A percentile compares a stretch with the other conserved stretches of the same genome.
Conservation (phyloP, 2,113 vertebrate species). For the Bungarus multicinctus region DNA sequence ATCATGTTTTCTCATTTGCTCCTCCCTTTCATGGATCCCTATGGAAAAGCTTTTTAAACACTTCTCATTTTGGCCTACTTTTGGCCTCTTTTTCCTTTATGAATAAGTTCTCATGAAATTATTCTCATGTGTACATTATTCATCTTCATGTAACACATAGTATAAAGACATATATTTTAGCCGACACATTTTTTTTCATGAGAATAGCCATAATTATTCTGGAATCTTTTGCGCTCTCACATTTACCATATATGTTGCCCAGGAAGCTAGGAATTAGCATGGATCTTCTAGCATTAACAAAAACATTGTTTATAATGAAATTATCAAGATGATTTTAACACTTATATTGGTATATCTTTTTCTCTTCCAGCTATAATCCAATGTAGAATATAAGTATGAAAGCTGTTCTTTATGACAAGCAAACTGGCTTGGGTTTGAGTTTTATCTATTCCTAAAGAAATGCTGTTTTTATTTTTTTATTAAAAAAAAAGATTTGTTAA, state of each 20-base stretch:
- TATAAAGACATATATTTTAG: neutral
- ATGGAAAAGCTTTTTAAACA: neutral
- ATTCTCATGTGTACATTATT: slow-evolving; percentile 6
- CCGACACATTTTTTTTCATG: neutral
- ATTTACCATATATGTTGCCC: slow-evolving; percentile 9
- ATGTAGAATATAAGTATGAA: neutral
- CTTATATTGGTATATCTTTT: neutral
- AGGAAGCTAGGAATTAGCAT: slow-evolving; percentile 6
- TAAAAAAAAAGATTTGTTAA: neutral
- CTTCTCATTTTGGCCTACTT: neutral
- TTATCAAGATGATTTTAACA: neutral
- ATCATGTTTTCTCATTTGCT: neutral
- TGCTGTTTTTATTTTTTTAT: neutral
- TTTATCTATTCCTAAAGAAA: neutral
- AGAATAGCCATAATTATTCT: neutral
- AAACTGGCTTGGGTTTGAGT: slow-evolving; percentile 22
- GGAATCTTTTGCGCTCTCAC: neutral
- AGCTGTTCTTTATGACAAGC: slow-evolving; percentile 15
- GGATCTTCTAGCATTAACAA: neutral
- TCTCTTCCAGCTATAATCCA: neutral
- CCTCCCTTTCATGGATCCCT: neutral
- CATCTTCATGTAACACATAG: neutral
- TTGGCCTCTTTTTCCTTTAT: neutral
- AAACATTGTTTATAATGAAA: slow-evolving; percentile 6
- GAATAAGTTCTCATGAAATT: neutral